Conservation (phyloP, 2,888 invertebrate species). For the Eilema griseolum region DNA sequence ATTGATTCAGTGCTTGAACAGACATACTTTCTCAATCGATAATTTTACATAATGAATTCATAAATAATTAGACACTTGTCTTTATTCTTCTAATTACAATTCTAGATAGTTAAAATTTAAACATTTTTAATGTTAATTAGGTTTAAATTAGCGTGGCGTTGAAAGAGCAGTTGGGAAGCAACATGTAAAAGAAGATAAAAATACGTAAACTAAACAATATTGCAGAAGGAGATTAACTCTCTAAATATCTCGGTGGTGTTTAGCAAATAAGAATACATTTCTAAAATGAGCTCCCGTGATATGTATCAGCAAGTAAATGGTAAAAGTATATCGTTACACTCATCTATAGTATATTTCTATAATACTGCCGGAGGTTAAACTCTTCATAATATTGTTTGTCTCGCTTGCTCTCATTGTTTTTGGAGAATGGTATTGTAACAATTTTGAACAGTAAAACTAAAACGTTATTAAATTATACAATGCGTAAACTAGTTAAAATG, state of each 20-base stretch:
- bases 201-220: conserved; percentile 11
- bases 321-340: conserved; percentile 3
- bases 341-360: no score
- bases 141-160: background rate
- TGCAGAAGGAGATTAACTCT: conserved; percentile 15
- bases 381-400: no score
- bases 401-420: no score
- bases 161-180: background rate
- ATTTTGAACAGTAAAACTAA: no score
- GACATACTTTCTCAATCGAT: background rate
- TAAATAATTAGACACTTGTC: background rate
- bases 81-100: background rate
- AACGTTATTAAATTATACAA: no score
- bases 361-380: no score
- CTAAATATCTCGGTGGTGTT: conserved; percentile 34
- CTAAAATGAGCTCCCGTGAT: conserved; percentile 21
- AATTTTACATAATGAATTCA: background rate
- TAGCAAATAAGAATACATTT: conserved; percentile 37
- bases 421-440: no score
- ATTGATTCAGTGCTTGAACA: background rate
- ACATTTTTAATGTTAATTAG: background rate
- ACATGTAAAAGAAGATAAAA: background rate
- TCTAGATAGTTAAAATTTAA: background rate
- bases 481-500: no score
- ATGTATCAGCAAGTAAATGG: conserved; percentile 27